phyloP scores from a whole-genome alignment of 2,888 invertebrate genomes.

The Apotomis capreana region DNA sequence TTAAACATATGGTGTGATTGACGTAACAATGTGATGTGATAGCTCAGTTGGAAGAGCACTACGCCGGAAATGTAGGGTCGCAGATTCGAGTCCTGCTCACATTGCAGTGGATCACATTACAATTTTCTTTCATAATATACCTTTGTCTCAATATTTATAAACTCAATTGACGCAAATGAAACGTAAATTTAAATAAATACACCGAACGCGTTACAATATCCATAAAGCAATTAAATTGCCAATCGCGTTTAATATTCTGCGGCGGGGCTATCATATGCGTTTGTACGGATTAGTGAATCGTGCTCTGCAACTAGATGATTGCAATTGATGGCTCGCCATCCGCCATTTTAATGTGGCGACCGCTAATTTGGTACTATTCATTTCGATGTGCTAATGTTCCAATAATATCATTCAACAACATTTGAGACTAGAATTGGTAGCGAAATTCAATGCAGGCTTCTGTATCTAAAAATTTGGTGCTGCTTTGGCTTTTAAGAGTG shows the following conservation, averaged over 20 bases:
- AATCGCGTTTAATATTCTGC: constrained; percentile 9
- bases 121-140: too few relatives aligned
- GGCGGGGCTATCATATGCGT: constrained; percentile 14
- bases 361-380: constrained; percentile 23
- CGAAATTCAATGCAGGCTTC: too few relatives aligned
- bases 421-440: not conserved
- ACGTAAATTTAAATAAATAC: not conserved
- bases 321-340: constrained; percentile 7
- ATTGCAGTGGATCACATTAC: too few relatives aligned
- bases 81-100: too few relatives aligned
- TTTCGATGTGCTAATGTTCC: not conserved
- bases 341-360: constrained; percentile 14
- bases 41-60: too few relatives aligned
- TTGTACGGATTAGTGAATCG: constrained; percentile 13
- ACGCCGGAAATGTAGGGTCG: too few relatives aligned
- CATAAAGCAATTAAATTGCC: constrained; percentile 6
- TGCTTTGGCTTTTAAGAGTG: too few relatives aligned
- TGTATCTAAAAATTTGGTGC: too few relatives aligned
- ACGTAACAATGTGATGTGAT: too few relatives aligned
- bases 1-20: too few relatives aligned
- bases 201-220: not conserved
- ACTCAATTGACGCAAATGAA: too few relatives aligned
- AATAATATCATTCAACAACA: not conserved
- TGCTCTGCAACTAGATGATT: constrained; percentile 22
- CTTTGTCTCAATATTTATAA: too few relatives aligned